These are phyloP conservation scores for Porites lobata DNA, from an alignment of 92 coral and sea anemone species.

Conservation along the genomic window DNA sequence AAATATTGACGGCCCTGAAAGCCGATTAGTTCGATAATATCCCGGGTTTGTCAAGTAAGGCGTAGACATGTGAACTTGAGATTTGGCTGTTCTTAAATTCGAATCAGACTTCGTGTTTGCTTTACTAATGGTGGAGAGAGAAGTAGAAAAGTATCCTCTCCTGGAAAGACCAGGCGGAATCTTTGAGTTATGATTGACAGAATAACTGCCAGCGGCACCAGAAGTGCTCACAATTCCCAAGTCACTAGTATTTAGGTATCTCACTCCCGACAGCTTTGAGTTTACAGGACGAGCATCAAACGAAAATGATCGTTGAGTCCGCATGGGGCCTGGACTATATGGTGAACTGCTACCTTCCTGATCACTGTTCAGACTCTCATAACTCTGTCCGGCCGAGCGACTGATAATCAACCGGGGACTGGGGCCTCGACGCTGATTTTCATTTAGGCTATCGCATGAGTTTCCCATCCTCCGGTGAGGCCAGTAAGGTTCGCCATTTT, in stretches of 20 bases:
- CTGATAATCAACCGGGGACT: slow-evolving; percentile 66
- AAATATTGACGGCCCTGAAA: slow-evolving; percentile 65
- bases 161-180: slow-evolving; percentile 61
- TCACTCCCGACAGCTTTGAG: slow-evolving; percentile 58
- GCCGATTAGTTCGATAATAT: slow-evolving; percentile 60
- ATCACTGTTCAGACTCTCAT: slow-evolving; percentile 86
- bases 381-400: slow-evolving; percentile 77
- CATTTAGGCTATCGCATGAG: slow-evolving; percentile 79
- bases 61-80: slow-evolving; percentile 67
- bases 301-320: slow-evolving; percentile 71
- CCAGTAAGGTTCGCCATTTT: slow-evolving; percentile 75
- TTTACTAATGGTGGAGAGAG: slow-evolving; percentile 56
- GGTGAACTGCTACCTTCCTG: slow-evolving; percentile 73
- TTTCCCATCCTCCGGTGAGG: slow-evolving; percentile 72
- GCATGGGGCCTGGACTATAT: slow-evolving; percentile 68
- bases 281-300: slow-evolving; percentile 74
- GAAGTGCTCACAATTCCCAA: slow-evolving; percentile 82
- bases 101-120: not conserved
- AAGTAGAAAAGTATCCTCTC: slow-evolving; percentile 77
- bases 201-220: slow-evolving; percentile 86
- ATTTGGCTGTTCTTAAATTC: slow-evolving; percentile 60
- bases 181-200: slow-evolving; percentile 69
- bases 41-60: slow-evolving; percentile 69
- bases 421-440: slow-evolving; percentile 67
- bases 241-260: slow-evolving; percentile 83